A percentile compares a stretch with the other conserved stretches of the same genome.
phyloP scores from a whole-genome alignment of 2,113 vertebrate species.

The Heteronetta atricapilla region DNA sequence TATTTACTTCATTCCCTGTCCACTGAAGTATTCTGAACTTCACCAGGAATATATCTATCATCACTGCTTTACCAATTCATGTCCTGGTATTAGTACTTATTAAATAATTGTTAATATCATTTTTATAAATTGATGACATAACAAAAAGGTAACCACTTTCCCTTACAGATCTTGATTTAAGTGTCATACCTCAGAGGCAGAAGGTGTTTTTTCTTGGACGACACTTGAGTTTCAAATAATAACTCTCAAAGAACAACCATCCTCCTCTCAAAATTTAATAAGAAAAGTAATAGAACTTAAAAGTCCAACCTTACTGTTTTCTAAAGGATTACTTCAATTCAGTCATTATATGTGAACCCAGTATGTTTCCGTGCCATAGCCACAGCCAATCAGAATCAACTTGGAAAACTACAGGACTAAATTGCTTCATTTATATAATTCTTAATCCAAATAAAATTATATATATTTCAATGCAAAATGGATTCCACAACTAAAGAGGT shows the following conservation, averaged over 20 bases:
- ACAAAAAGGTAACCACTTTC: not conserved
- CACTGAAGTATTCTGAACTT: not conserved
- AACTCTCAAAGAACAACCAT: fast-evolving
- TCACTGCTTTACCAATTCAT: not conserved
- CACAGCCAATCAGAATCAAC: not conserved
- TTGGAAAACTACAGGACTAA: not conserved
- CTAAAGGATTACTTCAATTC: not conserved
- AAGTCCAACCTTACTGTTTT: not conserved
- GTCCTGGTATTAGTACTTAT: not conserved
- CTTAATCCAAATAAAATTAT: not conserved
- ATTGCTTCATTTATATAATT: not conserved
- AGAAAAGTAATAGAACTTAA: not conserved
- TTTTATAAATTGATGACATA: not conserved
- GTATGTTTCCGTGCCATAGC: not conserved
- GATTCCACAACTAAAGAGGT: not conserved
- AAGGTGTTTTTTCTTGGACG: not conserved
- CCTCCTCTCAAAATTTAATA: not conserved
- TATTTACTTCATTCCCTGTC: not conserved
- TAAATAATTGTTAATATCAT: not conserved
- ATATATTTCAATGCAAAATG: not conserved
- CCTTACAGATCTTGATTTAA: not conserved
- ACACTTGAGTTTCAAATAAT: not conserved
- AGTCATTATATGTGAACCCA: not conserved
- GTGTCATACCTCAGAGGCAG: not conserved
- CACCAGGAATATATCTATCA: not conserved